Conservation (phyloP, 2,113 vertebrate species). For the Onychostoma macrolepis region DNA sequence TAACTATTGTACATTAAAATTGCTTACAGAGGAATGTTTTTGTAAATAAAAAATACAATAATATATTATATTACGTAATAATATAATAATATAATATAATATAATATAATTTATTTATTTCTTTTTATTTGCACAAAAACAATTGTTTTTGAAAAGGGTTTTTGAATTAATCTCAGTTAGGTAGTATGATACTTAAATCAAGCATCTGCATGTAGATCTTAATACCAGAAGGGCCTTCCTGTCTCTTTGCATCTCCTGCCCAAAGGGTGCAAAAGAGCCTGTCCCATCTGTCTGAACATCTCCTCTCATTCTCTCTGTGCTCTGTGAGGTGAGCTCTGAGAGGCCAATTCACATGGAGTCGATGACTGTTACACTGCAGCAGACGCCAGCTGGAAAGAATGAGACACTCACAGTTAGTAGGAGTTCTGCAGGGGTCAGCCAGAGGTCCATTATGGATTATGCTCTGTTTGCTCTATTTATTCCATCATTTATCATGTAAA, state of each 20-base stretch:
- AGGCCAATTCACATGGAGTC: constrained; percentile 19
- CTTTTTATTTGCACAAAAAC: no score
- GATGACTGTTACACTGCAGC: background rate
- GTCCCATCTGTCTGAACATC: constrained; percentile 19
- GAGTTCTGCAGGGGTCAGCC: background rate
- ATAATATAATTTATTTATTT: no score
- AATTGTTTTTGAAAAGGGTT: background rate
- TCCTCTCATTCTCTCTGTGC: constrained; percentile 21
- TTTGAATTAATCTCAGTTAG: background rate
- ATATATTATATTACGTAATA: no score
- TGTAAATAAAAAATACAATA: background rate
- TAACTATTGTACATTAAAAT: no score
- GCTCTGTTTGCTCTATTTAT: background rate
- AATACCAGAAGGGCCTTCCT: background rate
- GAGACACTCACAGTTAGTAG: background rate
- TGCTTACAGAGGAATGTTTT: background rate
- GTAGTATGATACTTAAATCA: background rate
- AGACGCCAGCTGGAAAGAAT: constrained; percentile 22
- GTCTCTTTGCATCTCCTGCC: background rate
- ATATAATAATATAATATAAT: no score
- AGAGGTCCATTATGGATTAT: constrained; percentile 23
- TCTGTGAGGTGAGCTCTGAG: constrained; percentile 5
- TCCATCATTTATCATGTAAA: background rate
- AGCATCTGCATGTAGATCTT: background rate
- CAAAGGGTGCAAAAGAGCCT: background rate